Evolutionary conservation across 1,140 invertebrate genomes (phyloP), one percentile per base, ranked within the genome.

Genomic region (Penaeus japonicus): DNA sequence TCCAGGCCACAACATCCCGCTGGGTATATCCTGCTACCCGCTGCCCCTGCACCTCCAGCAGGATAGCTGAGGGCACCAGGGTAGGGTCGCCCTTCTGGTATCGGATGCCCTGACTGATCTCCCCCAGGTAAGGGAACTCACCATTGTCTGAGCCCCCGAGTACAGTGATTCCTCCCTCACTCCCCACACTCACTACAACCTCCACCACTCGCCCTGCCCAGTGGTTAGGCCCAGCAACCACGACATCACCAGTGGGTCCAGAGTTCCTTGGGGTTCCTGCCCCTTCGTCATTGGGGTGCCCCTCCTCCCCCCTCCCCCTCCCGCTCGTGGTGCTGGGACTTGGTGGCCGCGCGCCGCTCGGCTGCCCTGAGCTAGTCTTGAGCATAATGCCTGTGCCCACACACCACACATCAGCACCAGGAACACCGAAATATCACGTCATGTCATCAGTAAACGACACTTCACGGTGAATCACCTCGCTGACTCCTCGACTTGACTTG

Each of bases 1-100:
- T 91, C 93, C 94, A 94, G 35, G 94, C 92, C 47, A 93, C 92
- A 12, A 95, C 93, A 92, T 95, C 95, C 87, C 93, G 91, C 90
- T 94, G 92, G 0, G 95, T 95, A 91, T 94, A 95, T 47, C 95
- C 95, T 82, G 94, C 94, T 87, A 95, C 94, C 92, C 94, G 94
- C 91, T 95, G 94, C 57, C 94, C 94, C 92, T 95, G 94, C 79
- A 95, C 93, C 91, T 95, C 95, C 79, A 95, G 90, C 77, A 95
- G 92, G 78, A 95, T 92, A 91, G 95, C 94, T 4, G 93, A 94
- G 82, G 92, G 90, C 75, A 92, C 91, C 70, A 94, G 91, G 20
- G 91, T 88, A 75, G 94, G 94, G 85, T 91, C 92, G 81, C 94
- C 92, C 90, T 93, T 92, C 82, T 92, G 91, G 85, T 93, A 92